Base-by-base conservation (phyloP, 2,797 vertebrate species). In the Hoplostethus atlanticus region DNA sequence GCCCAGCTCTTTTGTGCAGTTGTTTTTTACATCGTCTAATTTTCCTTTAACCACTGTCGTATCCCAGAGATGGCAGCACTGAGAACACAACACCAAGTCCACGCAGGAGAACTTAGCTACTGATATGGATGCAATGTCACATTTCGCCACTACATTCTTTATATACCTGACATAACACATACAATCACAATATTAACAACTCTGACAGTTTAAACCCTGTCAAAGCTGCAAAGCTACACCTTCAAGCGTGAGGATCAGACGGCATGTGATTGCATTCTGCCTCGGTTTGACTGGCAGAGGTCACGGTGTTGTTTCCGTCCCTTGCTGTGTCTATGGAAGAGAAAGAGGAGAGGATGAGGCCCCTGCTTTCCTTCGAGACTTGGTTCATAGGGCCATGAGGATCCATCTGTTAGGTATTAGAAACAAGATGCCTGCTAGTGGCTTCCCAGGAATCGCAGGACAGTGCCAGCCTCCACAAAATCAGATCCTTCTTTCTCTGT, bases 371-470 rank as follows among this genome's bases (percentile, higher is more conserved):
- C 81, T 79, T 76, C 71, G 81, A 81, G 73, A 47, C 4, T 3
- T 48, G 47, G 55, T 85, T 84, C 70, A 52, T 54, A 58, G 77
- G 72, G 48, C 72, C 77, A 70, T 71, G 67, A 82, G 73, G 64
- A 53, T 62, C 81, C 92, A 93, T 94, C 92, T 94, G 93, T 81
- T 91, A 74, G 58, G 79, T 77, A 89, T 94, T 93, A 93, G 87
- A 83, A 89, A 90, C 82, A 86, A 91, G 84, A 93, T 88, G 88
- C 84, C 84, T 89, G 64, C 73, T 73, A 71, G 87, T 90, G 84
- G 77, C 86, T 92, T 91, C 81, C 56, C 38, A 75, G 84, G 87
- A 90, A 86, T 89, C 84, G 52, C 54, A 68, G 77, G 79, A 91
- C 68, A 70, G 66, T 86, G 81, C 84, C 85, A 88, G 64, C 64